phyloP scores from a whole-genome alignment of 1,140 invertebrate genomes.

The Hylaeus anthracinus region DNA sequence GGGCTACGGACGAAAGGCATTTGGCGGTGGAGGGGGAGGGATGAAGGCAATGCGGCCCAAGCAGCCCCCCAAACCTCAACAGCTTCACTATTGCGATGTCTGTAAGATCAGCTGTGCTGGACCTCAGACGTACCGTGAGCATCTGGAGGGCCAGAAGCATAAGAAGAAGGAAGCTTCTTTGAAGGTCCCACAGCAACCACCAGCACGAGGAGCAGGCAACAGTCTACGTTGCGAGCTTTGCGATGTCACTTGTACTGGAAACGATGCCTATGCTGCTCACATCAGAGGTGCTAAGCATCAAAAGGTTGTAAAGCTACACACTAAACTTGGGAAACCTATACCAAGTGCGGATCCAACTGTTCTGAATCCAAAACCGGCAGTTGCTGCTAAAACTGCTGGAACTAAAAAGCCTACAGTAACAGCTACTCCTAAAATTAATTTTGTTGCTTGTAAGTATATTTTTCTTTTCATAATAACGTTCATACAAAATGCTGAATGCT shows the following conservation, averaged over 20 bases:
- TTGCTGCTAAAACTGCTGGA: conserved; percentile 74
- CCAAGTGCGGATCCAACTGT: conserved; percentile 96
- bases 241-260: conserved; percentile 98
- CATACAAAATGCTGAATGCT: neutral
- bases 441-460: conserved; percentile 86
- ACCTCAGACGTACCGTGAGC: conserved; percentile 97
- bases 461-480: neutral
- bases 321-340: conserved; percentile 98
- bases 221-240: conserved; percentile 94
- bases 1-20: conserved; percentile 86
- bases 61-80: conserved; percentile 92
- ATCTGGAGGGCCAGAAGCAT: conserved; percentile 98
- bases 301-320: conserved; percentile 97
- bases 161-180: conserved; percentile 98
- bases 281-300: conserved; percentile 98
- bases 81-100: conserved; percentile 96
- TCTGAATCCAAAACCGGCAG: conserved; percentile 80
- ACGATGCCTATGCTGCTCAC: conserved; percentile 98
- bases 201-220: conserved; percentile 83
- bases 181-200: conserved; percentile 86
- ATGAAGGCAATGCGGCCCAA: conserved; percentile 87
- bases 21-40: conserved; percentile 82
- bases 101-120: conserved; percentile 99
- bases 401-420: conserved; percentile 82
- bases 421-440: conserved; percentile 93